Evolutionary conservation across 35 echinoderm and acorn worm species (phyloP), one percentile per base, ranked within the genome.

Genomic region (Acanthaster planci): DNA sequence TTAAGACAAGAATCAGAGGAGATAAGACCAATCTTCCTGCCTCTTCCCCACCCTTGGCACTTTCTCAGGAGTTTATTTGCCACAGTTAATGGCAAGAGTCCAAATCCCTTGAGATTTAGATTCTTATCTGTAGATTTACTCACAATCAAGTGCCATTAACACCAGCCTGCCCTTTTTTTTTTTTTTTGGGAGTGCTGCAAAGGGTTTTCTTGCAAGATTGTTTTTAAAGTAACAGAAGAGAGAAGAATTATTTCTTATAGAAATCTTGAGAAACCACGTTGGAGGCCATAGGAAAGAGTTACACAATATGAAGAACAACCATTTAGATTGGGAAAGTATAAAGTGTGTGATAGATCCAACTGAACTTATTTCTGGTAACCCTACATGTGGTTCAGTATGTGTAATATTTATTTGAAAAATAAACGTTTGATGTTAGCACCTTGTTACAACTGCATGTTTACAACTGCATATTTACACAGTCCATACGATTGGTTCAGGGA

Each of bases 1-100:
- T 72, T 72, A 72, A 72, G 34, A 72, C 64, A 26, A 72, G 64
- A 72, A 72, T 36, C 26, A 72, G 64, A 72, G 22, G 64, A 72
- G 64, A 72, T 72, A 72, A 12, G 64, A 72, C 64, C 34, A 47
- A 12, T 47, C 42, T 47, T 12, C 30, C 26, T 10, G 64, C 15
- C 64, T 72, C 64, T 72, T 72, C 64, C 29, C 26, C 30, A 26
- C 57, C 14, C 64, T 36, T 16, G 14, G 64, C 26, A 26, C 26
- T 72, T 72, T 30, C 64, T 21, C 7, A 31, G 18, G 64, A 72
- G 22, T 72, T 72, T 72, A 26, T 34, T 31, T 72, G 64, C 30
- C 64, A 29, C 64, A 7, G 64, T 26, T 72, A 72, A 72, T 72
- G 64, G 64, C 64, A 31, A 72, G 29, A 0, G 19, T 26, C 2